Percentiles rank a stretch among this genome's conserved stretches.
Conservation (phyloP, 2,888 invertebrate genomes). For the Icerya purchasi region DNA sequence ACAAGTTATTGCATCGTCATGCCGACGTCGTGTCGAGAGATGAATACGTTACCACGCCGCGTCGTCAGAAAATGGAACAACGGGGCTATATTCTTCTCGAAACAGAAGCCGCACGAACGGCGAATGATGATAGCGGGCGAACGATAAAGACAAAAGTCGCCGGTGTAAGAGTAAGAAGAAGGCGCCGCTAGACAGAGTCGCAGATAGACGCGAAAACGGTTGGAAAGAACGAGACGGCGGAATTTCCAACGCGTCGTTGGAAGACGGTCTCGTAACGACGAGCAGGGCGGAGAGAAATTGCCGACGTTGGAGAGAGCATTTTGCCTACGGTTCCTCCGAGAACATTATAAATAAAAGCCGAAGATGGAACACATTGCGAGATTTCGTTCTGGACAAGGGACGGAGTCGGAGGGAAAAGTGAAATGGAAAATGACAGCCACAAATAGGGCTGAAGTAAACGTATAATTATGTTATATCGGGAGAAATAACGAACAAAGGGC, state of each 20-base stretch:
- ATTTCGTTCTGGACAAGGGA: constrained; percentile 5
- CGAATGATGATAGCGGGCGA: not conserved
- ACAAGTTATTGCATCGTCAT: constrained; percentile 11
- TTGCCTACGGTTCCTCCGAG: not conserved
- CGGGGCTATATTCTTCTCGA: not conserved
- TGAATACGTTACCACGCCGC: not conserved
- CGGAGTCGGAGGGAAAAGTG: not conserved
- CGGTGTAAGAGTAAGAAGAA: not conserved
- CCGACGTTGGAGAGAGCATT: not conserved
- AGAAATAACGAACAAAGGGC: not conserved
- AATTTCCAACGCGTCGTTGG: not conserved
- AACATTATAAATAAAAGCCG: not conserved
- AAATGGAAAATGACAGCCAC: not conserved
- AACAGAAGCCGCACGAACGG: not conserved
- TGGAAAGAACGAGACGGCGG: constrained; percentile 1
- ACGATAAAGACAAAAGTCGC: not conserved
- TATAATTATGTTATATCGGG: not conserved
- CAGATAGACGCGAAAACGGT: too few species aligned
- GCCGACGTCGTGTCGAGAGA: not conserved
- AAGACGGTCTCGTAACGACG: not conserved
- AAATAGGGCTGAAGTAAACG: not conserved
- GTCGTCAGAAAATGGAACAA: not conserved
- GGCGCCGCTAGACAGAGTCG: too few species aligned
- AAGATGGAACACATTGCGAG: constrained; percentile 6
- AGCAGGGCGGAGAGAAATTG: not conserved